Conservation (phyloP, 92 coral and sea anemone genomes). For the Actinostola sp. region DNA sequence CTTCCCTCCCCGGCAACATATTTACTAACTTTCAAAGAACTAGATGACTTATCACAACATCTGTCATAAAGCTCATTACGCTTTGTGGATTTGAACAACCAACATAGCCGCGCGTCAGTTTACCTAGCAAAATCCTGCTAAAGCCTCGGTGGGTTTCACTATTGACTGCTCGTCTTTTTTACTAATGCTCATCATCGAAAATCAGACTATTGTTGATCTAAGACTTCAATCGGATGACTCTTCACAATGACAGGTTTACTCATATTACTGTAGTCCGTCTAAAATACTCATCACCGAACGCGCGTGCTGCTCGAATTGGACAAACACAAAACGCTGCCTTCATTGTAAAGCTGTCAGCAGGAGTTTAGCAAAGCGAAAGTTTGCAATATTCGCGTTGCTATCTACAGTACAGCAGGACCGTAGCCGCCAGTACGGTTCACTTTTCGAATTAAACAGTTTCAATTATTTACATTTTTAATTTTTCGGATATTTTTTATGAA, state of each 20-base stretch:
- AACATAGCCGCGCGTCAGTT: not conserved
- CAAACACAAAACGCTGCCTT: slow-evolving; percentile 9
- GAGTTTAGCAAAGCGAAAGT: not conserved
- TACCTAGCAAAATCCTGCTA: slow-evolving; percentile 3
- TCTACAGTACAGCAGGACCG: not conserved
- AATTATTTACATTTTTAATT: too few species aligned
- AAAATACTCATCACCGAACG: not conserved
- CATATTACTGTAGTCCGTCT: not conserved
- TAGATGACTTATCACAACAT: too few species aligned
- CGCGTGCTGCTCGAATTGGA: not conserved
- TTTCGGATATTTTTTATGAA: not conserved
- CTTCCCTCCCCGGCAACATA: too few species aligned
- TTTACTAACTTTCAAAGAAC: too few species aligned
- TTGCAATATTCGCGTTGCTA: slow-evolving; percentile 10
- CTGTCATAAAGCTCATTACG: too few species aligned
- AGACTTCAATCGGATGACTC: not conserved
- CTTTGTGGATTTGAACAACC: too few species aligned
- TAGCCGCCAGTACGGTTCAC: too few species aligned
- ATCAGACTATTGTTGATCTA: too few species aligned
- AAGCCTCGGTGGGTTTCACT: not conserved
- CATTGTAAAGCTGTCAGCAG: slow-evolving; percentile 12
- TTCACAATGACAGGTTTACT: not conserved
- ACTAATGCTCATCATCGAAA: too few species aligned
- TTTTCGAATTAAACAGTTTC: not conserved
- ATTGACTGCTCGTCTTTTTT: too few species aligned